phyloP scores from a whole-genome alignment of 1,140 invertebrate genomes.

The Bombus consobrinus region DNA sequence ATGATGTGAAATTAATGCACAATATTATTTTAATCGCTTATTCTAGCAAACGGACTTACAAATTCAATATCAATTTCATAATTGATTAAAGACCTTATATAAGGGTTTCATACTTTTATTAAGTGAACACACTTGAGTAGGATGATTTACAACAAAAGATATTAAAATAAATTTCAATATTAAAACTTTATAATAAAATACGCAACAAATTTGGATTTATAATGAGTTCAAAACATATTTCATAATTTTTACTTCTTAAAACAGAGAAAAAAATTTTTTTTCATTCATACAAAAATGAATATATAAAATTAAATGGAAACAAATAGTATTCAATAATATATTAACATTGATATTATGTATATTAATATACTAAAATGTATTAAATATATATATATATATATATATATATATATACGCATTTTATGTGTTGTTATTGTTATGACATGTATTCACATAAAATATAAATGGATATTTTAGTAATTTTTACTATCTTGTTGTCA shows the following conservation, averaged over 20 bases:
- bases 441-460: not conserved
- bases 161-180: not conserved
- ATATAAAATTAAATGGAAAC: not conserved
- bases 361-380: slow-evolving; percentile 1
- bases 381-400: not conserved
- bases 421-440: slow-evolving; percentile 33
- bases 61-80: not conserved
- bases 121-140: not conserved
- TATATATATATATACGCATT: not conserved
- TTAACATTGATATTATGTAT: slow-evolving; percentile 3
- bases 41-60: not conserved
- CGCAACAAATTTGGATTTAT: not conserved
- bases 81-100: not conserved
- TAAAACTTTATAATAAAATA: not conserved
- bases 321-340: not conserved
- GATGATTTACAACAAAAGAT: not conserved
- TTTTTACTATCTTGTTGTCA: slow-evolving; percentile 21
- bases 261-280: no score
- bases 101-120: not conserved
- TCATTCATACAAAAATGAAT: not conserved
- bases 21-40: not conserved
- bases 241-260: not conserved
- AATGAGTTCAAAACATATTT: not conserved
- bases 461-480: slow-evolving; percentile 4
- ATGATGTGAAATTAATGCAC: slow-evolving; percentile 49